These are phyloP conservation scores for Tuberolachnus salignus DNA, from an alignment of 2,888 invertebrate species.

Conservation along the genomic window DNA sequence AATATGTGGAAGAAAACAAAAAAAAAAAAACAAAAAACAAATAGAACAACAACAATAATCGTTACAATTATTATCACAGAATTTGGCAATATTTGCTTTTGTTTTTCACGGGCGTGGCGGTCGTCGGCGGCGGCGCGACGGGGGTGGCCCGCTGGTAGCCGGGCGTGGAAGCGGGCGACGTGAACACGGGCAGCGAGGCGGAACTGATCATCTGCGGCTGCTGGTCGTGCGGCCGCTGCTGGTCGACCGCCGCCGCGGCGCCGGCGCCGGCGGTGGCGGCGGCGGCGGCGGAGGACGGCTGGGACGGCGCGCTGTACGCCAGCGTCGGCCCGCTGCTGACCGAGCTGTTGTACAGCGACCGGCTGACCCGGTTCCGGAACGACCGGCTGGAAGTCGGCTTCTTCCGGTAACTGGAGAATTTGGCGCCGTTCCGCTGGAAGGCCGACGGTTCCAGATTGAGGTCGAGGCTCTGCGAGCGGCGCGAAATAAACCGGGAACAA, in stretches of 20 bases:
- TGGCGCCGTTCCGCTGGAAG: slow-evolving; percentile 57
- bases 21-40: background rate
- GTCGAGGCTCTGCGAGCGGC: slow-evolving; percentile 27
- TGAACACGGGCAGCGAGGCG: slow-evolving; percentile 38
- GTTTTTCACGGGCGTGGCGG: slow-evolving; percentile 43
- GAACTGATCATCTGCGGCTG: slow-evolving; percentile 43
- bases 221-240: background rate
- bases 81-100: slow-evolving; percentile 52
- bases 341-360: slow-evolving; percentile 65
- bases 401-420: slow-evolving; percentile 60
- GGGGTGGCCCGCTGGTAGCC: slow-evolving; percentile 23
- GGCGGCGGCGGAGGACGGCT: background rate
- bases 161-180: slow-evolving; percentile 34
- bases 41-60: background rate
- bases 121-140: background rate
- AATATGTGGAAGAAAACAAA: too few species aligned
- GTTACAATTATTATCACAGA: slow-evolving; percentile 39
- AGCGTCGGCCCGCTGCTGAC: slow-evolving; percentile 36
- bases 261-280: background rate
- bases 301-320: background rate
- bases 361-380: slow-evolving; percentile 66
- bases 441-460: slow-evolving; percentile 19
- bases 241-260: background rate
- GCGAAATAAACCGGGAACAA: background rate
- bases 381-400: slow-evolving; percentile 65